Evolutionary conservation across 2,797 vertebrate species (phyloP), one percentile per base, ranked within the genome.

Genomic region (Sebastes diaconus): DNA sequence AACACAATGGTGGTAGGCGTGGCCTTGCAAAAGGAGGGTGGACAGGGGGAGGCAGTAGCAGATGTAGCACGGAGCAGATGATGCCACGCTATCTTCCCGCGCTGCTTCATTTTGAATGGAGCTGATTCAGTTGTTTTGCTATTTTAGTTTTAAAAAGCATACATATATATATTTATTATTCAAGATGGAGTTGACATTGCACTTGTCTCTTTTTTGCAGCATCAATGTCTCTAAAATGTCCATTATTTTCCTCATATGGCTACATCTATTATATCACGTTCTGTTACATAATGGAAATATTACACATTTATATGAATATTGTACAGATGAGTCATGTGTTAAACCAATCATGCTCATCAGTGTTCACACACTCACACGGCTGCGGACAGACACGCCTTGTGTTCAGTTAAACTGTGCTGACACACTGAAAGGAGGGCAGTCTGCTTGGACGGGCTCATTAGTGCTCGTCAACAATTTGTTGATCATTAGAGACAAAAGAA

Each of bases 401-500:
- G 89, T 83, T 90, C 77, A 25, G 55, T 78, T 84, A 64, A 80
- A 77, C 86, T 86, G 81, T 81, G 83, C 79, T 86, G 78, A 90
- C 85, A 68, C 71, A 67, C 66, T 85, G 86, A 89, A 92, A 92
- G 68, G 86, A 88, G 77, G 80, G 75, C 81, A 85, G 77, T 84
- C 71, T 88, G 92, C 88, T 88, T 65, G 70, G 68, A 46, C 81
- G 68, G 39, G 42, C 84, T 90, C 84, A 87, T 93, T 90, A 92
- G 55, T 22, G 66, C 66, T 67, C 5, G 63, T 88, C 84, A 85
- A 87, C 73, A 88, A 86, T 87, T 76, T 85, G 80, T 52, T 68
- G 73, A 84, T 89, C 80, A 83, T 90, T 81, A 88, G 32, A 73
- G 58, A 77, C 67, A 71, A 73, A 86, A 68, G n/a, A 75, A 77